Base-by-base conservation (phyloP, 2,888 invertebrate genomes). In the Luperina nickerlii region DNA sequence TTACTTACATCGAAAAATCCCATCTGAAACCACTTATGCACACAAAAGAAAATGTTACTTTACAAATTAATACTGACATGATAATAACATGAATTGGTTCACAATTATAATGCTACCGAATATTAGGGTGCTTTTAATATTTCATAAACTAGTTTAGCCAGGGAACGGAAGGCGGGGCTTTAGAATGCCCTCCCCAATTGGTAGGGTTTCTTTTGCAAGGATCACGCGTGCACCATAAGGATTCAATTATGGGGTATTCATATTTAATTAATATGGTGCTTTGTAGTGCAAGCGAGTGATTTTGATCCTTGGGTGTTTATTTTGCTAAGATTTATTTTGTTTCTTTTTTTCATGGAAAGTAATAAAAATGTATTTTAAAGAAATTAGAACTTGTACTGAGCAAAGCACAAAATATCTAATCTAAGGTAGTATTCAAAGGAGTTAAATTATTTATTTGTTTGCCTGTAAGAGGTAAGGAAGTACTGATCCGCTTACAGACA, bases 211-310 rank as follows among this genome's bases (percentile, higher is more conserved):
- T 90, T 91, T 92, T 91, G 83, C 90, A 93, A 91, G 87, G 91
- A 94, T 94, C 95, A 94, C 94, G 94, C 93, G 95, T 90, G 87
- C 88, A 93, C 92, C 96, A 95, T 96, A 96, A 94, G 96, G 96
- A 92, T 91, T 93, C 91, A 94, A 96, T 96, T 96, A 96, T 92
- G 92, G 94, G 92, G 95, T 94, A 95, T 96, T 96, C 96, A 96
- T 96, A 95, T 94, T 96, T 96, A 96, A 96, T 96, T 96, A 96
- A 96, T 95, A 93, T 92, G 92, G 90, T 92, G 90, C 86, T 79
- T 78, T 91, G 78, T 89, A 91, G 82, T 67, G 77, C 82, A 90
- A 85, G 82, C 86, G 67, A 88, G 83, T 42, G 78, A 89, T 91
- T 90, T 96, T 95, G 95, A 93, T 95, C 90, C 88, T 95, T 92